Evolutionary conservation across 2,888 invertebrate species (phyloP).

Genomic region (Catocala sponsa): DNA sequence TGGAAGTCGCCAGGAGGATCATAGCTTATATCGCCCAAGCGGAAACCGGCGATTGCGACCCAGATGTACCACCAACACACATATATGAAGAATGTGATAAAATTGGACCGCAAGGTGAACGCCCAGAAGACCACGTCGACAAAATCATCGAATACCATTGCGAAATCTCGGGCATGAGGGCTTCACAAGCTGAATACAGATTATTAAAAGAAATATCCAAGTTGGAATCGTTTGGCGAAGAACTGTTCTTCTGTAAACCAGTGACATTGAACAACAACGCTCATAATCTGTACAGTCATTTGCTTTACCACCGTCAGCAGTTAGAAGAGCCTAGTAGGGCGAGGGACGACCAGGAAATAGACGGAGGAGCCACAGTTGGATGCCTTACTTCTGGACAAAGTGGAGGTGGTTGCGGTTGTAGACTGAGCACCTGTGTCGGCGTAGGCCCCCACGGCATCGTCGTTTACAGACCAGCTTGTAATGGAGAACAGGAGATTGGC

Average conservation of each 20-base stretch:
- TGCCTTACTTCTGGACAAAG: constrained; percentile 79
- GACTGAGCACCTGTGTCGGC: constrained; percentile 89
- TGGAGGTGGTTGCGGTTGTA: constrained; percentile 81
- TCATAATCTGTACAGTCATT: constrained; percentile 92
- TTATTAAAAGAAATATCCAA: constrained; percentile 93
- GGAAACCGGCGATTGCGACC: constrained; percentile 91
- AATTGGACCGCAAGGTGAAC: constrained; percentile 89
- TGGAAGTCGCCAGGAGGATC: constrained; percentile 90
- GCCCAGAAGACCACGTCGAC: constrained; percentile 89
- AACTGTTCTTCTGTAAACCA: constrained; percentile 92
- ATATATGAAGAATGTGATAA: constrained; percentile 90
- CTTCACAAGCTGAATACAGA: constrained; percentile 95
- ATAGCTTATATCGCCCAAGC: constrained; percentile 93
- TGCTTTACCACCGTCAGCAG: constrained; percentile 89
- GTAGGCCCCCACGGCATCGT: constrained; percentile 95
- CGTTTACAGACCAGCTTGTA: constrained; percentile 88
- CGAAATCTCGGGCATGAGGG: constrained; percentile 89
- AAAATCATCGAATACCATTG: constrained; percentile 90
- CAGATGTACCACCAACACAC: constrained; percentile 87
- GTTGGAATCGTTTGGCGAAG: constrained; percentile 94
- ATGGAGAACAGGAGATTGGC: constrained; percentile 87
- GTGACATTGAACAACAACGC: constrained; percentile 89
- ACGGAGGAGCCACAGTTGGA: constrained; percentile 81
- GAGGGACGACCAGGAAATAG: constrained; percentile 80
- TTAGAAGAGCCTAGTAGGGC: constrained; percentile 81